Conservation (phyloP, 2,113 vertebrate genomes). For the zebrafish (Danio rerio) region DNA sequence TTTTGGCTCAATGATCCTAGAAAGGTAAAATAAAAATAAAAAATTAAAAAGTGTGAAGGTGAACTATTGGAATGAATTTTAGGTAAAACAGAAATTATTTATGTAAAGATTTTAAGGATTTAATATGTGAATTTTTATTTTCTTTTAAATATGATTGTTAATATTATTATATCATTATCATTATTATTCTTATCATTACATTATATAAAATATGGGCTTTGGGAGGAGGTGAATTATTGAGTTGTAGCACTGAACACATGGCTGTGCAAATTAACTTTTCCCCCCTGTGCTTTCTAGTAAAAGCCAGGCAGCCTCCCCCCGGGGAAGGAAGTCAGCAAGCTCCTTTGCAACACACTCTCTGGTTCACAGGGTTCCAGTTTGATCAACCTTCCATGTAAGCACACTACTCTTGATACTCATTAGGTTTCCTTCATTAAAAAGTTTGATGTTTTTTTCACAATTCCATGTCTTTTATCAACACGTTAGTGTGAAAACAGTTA, state of each 20-base stretch:
- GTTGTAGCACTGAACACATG: slow-evolving; percentile 50
- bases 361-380: slow-evolving; percentile 62
- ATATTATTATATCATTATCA: background rate
- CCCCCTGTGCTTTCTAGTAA: slow-evolving; percentile 51
- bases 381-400: slow-evolving; percentile 60
- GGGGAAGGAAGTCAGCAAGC: slow-evolving; percentile 43
- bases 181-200: slow-evolving; percentile 2
- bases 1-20: slow-evolving; percentile 29
- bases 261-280: slow-evolving; percentile 57
- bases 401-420: slow-evolving; percentile 65
- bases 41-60: too few relatives aligned
- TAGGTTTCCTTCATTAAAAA: slow-evolving; percentile 70
- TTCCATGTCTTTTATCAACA: slow-evolving; percentile 58
- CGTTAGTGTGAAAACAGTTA: slow-evolving; percentile 51
- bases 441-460: slow-evolving; percentile 69
- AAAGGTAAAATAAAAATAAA: background rate
- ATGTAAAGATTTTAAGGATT: background rate
- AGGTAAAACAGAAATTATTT: too few relatives aligned
- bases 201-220: background rate
- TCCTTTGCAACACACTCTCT: slow-evolving; percentile 49
- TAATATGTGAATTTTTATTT: background rate
- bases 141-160: background rate
- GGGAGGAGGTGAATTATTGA: slow-evolving; percentile 35
- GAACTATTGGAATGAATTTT: too few relatives aligned
- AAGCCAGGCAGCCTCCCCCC: slow-evolving; percentile 47